Evolutionary conservation across 2,113 vertebrate species (phyloP), one percentile per base, ranked within the genome.

Genomic region (Amblyopsis rosae): DNA sequence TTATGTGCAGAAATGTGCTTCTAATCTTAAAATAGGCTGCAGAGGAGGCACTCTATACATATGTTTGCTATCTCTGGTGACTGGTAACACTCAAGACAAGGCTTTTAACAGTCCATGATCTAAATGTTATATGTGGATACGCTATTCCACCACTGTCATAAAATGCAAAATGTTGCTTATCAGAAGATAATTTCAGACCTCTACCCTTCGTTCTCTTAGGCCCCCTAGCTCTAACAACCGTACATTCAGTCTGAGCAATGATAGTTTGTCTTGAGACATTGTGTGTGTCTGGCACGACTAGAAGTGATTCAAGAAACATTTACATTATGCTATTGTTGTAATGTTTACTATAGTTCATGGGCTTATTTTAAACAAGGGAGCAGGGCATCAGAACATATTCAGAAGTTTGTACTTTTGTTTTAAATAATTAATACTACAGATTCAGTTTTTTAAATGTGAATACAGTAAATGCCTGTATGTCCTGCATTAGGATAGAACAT

Each of bases 261-360:
- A 67, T 50, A 48, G 63, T 51, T 6, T 41, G 47, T 54, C 12
- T 50, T 17, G 33, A 6, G 50, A 65, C 15, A 49, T 13, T 10
- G 19, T 53, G 33, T 15, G 16, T 66, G 45, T 75, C 17, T 17
- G 64, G 47, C n/a, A 9, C 70, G 17, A 47, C 53, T 32, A 59
- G 15, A 69, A 48, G 53, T 65, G 26, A 26, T 26, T 26, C 26
- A 69, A 77, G 19, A 73, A 55, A 72, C 59, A 74, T 86, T 82
- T 87, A 70, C 66, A 62, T 80, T 71, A 26, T 26, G 26, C 26
- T 26, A 3, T 26, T 32, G 41, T 70, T 73, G 62, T 84, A 82
- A 83, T 87, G 86, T 88, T 79, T 75, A 66, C 7, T 76, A 59
- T 72, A 41, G 61, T 54, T 75, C 66, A 83, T 68, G 77, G 70